Evolutionary conservation across 2,888 invertebrate genomes (phyloP), one percentile per base, ranked within the genome.

Genomic region (Drosophila silvestris): DNA sequence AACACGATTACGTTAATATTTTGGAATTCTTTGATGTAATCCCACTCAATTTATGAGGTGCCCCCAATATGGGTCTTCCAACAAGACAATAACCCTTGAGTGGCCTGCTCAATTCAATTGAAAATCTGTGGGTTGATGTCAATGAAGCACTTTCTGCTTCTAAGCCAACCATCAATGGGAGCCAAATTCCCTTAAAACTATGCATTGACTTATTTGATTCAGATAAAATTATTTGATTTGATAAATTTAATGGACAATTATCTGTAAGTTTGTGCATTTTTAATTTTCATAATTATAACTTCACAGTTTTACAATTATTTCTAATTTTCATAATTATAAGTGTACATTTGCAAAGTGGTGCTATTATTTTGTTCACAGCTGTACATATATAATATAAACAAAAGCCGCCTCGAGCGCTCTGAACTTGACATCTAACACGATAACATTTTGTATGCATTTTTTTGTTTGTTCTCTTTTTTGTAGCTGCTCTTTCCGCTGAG

Each of bases 401-500:
- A 85, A 81, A 58, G 68, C 30, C 54, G 82, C 81, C 74, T 65
- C 67, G 52, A 70, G 81, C 77, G 70, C 61, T 83, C 65, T 69
- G 72, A 80, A 81, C 81, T 85, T 84, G 85, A 77, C 85, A 74
- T 80, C 73, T 58, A 75, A 81, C 63, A 41, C 53, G 47, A 70
- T 70, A 72, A 63, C 59, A 64, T 68, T 70, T 60, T 75, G 39
- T 59, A 30, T 57, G 39, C 39, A 30, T 28, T 57, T 26, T 56
- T 35, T 16, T 37, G 16, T 37, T 37, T 35, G 35, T 37, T 37
- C 19, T 19, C 19, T 37, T 26, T 65, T 69, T 79, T 62, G 72
- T 92, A 97, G 97, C 81, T 97, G 19, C 93, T 98, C 86, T 98
- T 97, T 91, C 99, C 99, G 5, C 94, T 99, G 72, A 95, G 97